Evolutionary conservation across 2,888 invertebrate species (phyloP).

Genomic region (Acrobasis consociella): DNA sequence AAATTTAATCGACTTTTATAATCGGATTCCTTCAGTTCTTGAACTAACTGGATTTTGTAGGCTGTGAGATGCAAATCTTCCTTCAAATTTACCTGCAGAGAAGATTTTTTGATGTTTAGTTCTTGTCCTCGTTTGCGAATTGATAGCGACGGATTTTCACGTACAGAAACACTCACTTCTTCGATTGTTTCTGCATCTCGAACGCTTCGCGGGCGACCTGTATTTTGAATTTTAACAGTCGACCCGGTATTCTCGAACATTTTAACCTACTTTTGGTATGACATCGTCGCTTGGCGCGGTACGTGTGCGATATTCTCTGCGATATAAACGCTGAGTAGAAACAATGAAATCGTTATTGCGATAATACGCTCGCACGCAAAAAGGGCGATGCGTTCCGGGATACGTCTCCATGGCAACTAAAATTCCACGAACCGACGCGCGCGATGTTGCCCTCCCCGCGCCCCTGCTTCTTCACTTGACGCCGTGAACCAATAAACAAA

Average conservation of each 20-base stretch:
- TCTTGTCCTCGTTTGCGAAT: conserved; percentile 33
- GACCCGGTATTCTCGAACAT: conserved; percentile 19
- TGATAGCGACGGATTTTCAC: conserved; percentile 34
- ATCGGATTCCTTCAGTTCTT: conserved; percentile 30
- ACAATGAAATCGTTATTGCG: conserved; percentile 24
- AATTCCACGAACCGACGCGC: no score
- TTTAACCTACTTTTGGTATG: conserved; percentile 24
- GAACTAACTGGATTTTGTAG: conserved; percentile 32
- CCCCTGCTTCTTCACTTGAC: conserved; percentile 14
- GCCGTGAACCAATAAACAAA: conserved; percentile 18
- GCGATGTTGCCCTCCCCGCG: background rate
- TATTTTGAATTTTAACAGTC: conserved; percentile 22
- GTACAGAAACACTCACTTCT: conserved; percentile 30
- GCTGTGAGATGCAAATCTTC: conserved; percentile 27
- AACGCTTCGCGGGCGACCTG: conserved; percentile 16
- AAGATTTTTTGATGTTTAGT: conserved; percentile 33
- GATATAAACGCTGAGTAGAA: conserved; percentile 1
- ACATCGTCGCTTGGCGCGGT: conserved; percentile 15
- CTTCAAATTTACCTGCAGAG: conserved; percentile 25
- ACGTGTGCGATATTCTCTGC: conserved; percentile 1
- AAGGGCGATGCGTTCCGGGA: conserved; percentile 25
- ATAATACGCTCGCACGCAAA: conserved; percentile 27
- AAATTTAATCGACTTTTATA: conserved; percentile 24
- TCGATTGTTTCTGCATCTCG: conserved; percentile 20
- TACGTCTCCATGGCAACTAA: conserved; percentile 21